These are phyloP conservation scores for Gobio occitaniae DNA, from an alignment of 2,797 vertebrate species.

Conservation along the genomic window DNA sequence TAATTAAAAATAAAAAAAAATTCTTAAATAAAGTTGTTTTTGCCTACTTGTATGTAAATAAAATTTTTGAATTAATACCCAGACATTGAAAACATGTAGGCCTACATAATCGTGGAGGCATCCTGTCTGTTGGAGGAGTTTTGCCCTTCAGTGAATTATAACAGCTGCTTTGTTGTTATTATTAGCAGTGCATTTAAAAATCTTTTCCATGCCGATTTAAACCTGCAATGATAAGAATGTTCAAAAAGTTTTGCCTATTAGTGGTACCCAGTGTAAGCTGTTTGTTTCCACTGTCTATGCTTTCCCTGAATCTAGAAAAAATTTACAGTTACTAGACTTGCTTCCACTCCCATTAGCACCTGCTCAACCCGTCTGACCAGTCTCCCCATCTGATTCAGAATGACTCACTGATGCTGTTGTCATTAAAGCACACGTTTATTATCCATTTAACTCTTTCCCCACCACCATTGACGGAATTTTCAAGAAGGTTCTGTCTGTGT, in stretches of 20 bases:
- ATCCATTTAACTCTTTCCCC: neutral
- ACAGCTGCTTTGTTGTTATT: slow-evolving; percentile 20
- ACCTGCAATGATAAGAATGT: slow-evolving; percentile 26
- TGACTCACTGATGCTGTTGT: slow-evolving; percentile 8
- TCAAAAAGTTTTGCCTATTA: slow-evolving; percentile 18
- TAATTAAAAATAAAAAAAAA: neutral
- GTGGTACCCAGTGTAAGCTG: neutral
- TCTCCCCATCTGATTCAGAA: slow-evolving; percentile 12
- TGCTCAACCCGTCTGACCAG: slow-evolving; percentile 53
- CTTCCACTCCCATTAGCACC: slow-evolving; percentile 37
- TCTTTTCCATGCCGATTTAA: slow-evolving; percentile 29
- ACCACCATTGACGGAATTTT: too few species aligned
- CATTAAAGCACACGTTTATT: neutral
- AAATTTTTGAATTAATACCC: neutral
- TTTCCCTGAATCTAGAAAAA: slow-evolving; percentile 14
- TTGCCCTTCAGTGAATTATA: slow-evolving; percentile 16
- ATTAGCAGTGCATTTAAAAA: slow-evolving; percentile 18
- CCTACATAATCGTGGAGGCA: neutral
- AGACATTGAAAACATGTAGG: neutral
- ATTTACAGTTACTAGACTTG: slow-evolving; percentile 5
- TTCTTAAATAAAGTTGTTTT: neutral
- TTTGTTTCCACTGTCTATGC: slow-evolving; percentile 35
- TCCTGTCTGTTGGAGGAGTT: slow-evolving; percentile 39
- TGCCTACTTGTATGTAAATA: neutral
- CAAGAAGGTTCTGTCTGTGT: too few species aligned